Percentiles rank a stretch among this genome's conserved stretches.
phyloP scores from a whole-genome alignment of 2,113 vertebrate species.

The Apteryx mantelli region DNA sequence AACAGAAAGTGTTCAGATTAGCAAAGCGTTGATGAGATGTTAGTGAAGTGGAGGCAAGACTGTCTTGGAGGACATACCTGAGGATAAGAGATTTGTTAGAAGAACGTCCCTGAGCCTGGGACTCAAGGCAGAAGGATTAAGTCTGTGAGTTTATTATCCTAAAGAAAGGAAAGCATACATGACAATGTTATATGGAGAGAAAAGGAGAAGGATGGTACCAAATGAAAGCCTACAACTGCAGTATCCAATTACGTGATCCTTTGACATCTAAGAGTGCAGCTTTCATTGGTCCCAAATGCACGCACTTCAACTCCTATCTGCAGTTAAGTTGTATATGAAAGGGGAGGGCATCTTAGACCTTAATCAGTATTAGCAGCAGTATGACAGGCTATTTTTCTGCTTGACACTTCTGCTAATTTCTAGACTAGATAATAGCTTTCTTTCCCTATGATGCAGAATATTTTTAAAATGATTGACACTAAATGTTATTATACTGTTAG shows the following conservation, averaged over 20 bases:
- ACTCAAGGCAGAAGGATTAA: neutral
- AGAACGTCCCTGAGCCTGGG: neutral
- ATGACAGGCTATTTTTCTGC: constrained; percentile 68
- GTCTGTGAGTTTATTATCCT: neutral
- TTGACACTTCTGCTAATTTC: constrained; percentile 70
- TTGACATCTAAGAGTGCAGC: neutral
- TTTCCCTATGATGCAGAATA: constrained; percentile 61
- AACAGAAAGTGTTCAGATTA: neutral
- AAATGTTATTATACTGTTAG: constrained; percentile 74
- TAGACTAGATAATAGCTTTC: constrained; percentile 71
- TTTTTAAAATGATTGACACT: constrained; percentile 79
- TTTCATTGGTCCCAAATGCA: neutral
- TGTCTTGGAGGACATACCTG: neutral
- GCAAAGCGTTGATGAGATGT: neutral
- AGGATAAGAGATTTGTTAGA: neutral
- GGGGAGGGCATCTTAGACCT: constrained; percentile 2
- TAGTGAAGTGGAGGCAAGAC: neutral
- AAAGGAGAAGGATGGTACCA: neutral
- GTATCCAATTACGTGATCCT: neutral
- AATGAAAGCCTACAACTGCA: neutral
- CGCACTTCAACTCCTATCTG: neutral
- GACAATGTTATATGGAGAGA: neutral
- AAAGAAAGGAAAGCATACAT: neutral
- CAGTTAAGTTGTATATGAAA: constrained; percentile 28
- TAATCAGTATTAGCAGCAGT: constrained; percentile 74